phyloP scores from a whole-genome alignment of 1,140 invertebrate species.

The Heliconius congener region DNA sequence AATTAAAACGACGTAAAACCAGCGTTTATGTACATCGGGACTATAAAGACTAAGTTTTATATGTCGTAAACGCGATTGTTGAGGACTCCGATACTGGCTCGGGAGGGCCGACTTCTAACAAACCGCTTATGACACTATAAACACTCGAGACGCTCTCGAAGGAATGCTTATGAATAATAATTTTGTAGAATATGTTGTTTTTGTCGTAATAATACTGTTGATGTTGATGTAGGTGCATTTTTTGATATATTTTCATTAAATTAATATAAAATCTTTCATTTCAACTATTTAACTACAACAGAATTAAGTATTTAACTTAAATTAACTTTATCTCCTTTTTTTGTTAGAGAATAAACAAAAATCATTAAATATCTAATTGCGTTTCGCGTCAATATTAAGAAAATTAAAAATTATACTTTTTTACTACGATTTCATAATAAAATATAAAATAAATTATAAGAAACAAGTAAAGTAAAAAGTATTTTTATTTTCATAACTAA shows the following conservation, averaged over 20 bases:
- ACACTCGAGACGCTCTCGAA: slow-evolving; percentile 35
- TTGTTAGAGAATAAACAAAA: no score
- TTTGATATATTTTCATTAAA: not conserved
- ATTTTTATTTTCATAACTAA: not conserved
- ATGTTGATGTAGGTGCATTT: not conserved
- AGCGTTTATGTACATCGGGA: slow-evolving; percentile 78
- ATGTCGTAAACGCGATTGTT: slow-evolving; percentile 81
- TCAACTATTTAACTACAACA: no score
- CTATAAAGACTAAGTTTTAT: slow-evolving; percentile 83
- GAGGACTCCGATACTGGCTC: slow-evolving; percentile 61
- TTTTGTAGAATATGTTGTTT: slow-evolving; percentile 1
- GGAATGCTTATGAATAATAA: slow-evolving; percentile 11
- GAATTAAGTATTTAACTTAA: no score
- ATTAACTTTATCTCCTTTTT: no score
- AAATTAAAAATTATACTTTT: no score
- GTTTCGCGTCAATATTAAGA: no score
- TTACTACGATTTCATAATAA: no score
- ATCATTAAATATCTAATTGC: no score
- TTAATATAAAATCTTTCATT: not conserved
- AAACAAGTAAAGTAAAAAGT: not conserved
- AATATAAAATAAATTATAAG: no score
- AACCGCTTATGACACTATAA: slow-evolving; percentile 55
- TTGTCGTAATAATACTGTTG: not conserved
- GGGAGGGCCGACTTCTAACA: slow-evolving; percentile 43
- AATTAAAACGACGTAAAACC: slow-evolving; percentile 81